Evolutionary conservation across 2,113 vertebrate species (phyloP).

Genomic region (Hipposideros armiger): DNA sequence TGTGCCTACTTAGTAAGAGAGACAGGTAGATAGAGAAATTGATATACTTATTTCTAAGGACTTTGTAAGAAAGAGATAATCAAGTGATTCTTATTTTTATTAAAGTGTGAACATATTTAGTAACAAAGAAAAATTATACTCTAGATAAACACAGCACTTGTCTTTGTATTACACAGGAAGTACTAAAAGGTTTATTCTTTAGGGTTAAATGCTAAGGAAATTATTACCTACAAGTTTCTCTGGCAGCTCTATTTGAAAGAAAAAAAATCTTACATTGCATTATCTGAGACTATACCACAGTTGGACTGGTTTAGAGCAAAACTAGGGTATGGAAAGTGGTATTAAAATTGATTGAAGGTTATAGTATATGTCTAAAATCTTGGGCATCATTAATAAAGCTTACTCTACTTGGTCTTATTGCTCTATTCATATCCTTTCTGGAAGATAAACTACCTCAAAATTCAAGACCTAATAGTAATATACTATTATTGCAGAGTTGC

Average conservation of each 20-base stretch:
- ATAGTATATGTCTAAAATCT: slow-evolving; percentile 62
- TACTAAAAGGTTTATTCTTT: neutral
- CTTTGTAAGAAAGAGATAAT: slow-evolving; percentile 11
- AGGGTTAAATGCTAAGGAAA: slow-evolving; percentile 34
- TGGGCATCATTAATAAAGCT: slow-evolving; percentile 71
- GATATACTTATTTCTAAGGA: neutral
- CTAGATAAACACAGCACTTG: neutral
- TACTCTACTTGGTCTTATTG: slow-evolving; percentile 63
- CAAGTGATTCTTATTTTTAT: neutral
- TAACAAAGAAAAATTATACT: slow-evolving; percentile 6
- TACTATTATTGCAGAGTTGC: slow-evolving; percentile 71
- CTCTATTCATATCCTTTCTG: slow-evolving; percentile 76
- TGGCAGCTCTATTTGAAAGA: neutral
- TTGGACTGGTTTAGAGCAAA: slow-evolving; percentile 21
- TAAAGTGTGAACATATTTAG: neutral
- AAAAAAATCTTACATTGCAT: neutral
- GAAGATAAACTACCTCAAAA: slow-evolving; percentile 80
- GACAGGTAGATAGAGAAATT: neutral
- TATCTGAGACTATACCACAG: slow-evolving; percentile 42
- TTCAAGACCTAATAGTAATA: slow-evolving; percentile 77
- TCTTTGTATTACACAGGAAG: neutral
- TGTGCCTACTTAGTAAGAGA: neutral
- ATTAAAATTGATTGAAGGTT: slow-evolving; percentile 69
- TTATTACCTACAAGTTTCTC: neutral
- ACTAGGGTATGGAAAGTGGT: neutral